Evolutionary conservation across 1,140 invertebrate species (phyloP).

Genomic region (Bactericera cockerelli): DNA sequence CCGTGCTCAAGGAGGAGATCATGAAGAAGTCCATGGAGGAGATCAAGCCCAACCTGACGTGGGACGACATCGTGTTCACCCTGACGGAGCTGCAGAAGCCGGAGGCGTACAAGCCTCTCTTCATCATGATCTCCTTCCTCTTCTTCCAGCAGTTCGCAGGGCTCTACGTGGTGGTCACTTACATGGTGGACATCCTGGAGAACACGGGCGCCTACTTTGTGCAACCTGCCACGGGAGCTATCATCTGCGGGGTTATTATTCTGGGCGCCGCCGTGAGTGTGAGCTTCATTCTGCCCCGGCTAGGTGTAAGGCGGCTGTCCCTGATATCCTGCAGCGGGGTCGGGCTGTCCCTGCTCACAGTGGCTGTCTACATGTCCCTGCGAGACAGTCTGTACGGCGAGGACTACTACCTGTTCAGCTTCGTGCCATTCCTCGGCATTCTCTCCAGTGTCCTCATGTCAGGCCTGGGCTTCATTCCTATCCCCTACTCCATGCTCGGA

Average conservation of each 20-base stretch:
- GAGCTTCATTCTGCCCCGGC: conserved; percentile 35
- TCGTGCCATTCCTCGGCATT: conserved; percentile 33
- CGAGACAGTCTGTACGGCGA: neutral
- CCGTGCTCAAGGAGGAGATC: neutral
- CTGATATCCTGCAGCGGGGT: conserved; percentile 38
- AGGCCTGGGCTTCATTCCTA: conserved; percentile 36
- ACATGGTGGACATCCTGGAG: conserved; percentile 40
- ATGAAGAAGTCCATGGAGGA: conserved; percentile 14
- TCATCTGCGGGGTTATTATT: conserved; percentile 35
- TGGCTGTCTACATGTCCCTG: conserved; percentile 31
- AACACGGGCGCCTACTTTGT: conserved; percentile 30
- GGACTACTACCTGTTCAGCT: conserved; percentile 23
- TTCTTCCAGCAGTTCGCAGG: conserved; percentile 65
- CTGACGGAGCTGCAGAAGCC: conserved; percentile 25
- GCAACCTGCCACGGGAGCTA: conserved; percentile 24
- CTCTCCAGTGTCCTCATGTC: conserved; percentile 36
- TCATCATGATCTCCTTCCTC: conserved; percentile 48
- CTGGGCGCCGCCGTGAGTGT: conserved; percentile 35
- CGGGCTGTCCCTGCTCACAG: conserved; percentile 34
- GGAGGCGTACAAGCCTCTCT: conserved; percentile 37
- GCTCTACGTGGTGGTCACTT: conserved; percentile 49
- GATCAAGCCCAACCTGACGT: conserved; percentile 20
- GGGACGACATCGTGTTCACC: conserved; percentile 19
- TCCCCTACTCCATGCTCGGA: conserved; percentile 47
- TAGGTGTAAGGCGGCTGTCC: conserved; percentile 34